A percentile compares a stretch with the other conserved stretches of the same genome.
Conservation (phyloP, 2,113 vertebrate genomes). For the Pterophyllum scalare region DNA sequence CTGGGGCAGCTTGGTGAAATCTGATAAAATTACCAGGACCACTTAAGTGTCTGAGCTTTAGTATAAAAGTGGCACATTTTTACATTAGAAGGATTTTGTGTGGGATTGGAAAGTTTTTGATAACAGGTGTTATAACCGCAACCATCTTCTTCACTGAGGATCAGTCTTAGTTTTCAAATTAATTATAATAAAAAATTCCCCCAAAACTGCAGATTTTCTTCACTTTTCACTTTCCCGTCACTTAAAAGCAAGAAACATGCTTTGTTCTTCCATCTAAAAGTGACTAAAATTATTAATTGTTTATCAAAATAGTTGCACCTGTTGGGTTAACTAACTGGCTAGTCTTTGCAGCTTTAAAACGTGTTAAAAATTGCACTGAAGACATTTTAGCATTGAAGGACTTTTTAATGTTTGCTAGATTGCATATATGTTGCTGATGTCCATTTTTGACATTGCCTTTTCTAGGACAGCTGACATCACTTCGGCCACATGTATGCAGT, state of each 20-base stretch:
- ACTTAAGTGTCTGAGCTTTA: neutral
- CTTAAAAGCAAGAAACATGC: neutral
- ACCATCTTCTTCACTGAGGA: fast-evolving
- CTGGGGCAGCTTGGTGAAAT: neutral
- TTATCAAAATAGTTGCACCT: neutral
- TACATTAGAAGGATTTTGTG: neutral
- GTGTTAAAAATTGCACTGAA: too few species aligned
- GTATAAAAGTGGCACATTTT: neutral
- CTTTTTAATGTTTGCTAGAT: too few species aligned
- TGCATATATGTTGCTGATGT: too few species aligned
- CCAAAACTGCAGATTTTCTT: neutral
- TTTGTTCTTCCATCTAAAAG: neutral
- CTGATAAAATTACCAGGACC: too few species aligned
- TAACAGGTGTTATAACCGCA: neutral
- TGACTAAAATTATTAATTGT: neutral
- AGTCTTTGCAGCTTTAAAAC: too few species aligned
- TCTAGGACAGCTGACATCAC: neutral
- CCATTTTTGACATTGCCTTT: neutral
- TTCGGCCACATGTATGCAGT: neutral
- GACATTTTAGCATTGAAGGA: too few species aligned
- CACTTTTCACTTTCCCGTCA: too few species aligned
- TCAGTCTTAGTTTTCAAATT: neutral
- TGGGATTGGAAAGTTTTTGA: neutral
- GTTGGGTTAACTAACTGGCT: neutral
- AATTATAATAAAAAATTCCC: neutral